Evolutionary conservation across 2,888 invertebrate genomes (phyloP).

Genomic region (Campoletis raptor): DNA sequence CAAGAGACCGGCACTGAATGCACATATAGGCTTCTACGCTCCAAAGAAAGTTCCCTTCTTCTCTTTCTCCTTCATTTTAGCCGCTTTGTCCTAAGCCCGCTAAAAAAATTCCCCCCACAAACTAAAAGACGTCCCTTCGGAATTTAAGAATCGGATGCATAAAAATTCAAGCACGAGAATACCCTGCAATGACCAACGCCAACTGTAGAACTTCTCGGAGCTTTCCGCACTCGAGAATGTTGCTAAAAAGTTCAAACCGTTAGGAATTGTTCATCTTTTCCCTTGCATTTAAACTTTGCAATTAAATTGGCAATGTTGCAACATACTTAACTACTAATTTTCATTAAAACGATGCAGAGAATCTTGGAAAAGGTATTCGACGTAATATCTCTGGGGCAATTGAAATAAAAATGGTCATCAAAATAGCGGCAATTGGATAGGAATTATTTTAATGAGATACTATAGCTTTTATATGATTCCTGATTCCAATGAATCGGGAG

Average conservation of each 20-base stretch:
- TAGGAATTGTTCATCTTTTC: constrained; percentile 14
- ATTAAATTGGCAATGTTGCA: constrained; percentile 3
- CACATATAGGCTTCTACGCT: constrained; percentile 34
- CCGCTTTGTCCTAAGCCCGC: constrained; percentile 80
- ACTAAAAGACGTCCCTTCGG: constrained; percentile 76
- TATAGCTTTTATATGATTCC: not conserved
- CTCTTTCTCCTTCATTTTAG: constrained; percentile 45
- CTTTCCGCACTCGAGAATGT: constrained; percentile 18
- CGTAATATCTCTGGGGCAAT: not conserved
- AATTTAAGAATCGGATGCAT: constrained; percentile 80
- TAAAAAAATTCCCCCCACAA: constrained; percentile 76
- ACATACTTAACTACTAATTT: not conserved
- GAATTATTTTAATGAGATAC: not conserved
- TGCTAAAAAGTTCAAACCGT: constrained; percentile 1
- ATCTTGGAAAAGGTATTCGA: not conserved
- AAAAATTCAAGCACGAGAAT: constrained; percentile 66
- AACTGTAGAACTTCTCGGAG: constrained; percentile 2
- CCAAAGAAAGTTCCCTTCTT: constrained; percentile 27
- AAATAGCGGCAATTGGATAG: not conserved
- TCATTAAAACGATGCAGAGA: not conserved
- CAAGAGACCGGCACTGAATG: constrained; percentile 44
- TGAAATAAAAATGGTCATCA: not conserved
- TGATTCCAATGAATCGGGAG: not conserved
- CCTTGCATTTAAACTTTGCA: not conserved
- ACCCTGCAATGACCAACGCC: constrained; percentile 10